A percentile compares a stretch with the other conserved stretches of the same genome.
phyloP scores from a whole-genome alignment of 2,113 vertebrate species.

The Australoheros scitulus region DNA sequence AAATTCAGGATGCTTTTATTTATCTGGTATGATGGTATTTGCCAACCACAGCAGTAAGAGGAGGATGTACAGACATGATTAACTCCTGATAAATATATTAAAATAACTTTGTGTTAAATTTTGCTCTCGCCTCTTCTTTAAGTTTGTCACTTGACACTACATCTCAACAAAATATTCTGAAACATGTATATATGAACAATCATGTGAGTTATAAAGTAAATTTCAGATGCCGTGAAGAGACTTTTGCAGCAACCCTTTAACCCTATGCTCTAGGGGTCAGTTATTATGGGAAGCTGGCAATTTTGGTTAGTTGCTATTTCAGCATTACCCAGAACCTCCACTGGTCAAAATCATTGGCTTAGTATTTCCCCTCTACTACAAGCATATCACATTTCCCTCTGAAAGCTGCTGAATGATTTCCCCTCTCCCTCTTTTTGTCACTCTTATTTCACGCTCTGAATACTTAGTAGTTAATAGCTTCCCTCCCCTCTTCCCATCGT shows the following conservation, averaged over 20 bases:
- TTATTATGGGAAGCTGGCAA: background rate
- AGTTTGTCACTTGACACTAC: background rate
- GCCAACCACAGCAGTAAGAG: background rate
- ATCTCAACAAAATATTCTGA: background rate
- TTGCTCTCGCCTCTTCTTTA: background rate
- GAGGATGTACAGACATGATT: background rate
- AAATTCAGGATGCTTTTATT: conserved; percentile 1
- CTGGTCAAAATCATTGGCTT: conserved; percentile 53
- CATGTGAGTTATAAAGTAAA: background rate
- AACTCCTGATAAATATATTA: background rate
- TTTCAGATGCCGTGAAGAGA: background rate
- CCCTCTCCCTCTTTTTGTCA: conserved; percentile 76
- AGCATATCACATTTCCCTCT: conserved; percentile 68
- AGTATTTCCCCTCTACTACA: conserved; percentile 69
- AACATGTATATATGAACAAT: accelerated
- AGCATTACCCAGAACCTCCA: conserved; percentile 38
- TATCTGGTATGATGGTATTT: background rate
- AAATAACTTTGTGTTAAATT: background rate
- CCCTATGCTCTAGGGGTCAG: background rate
- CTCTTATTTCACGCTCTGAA: conserved; percentile 84
- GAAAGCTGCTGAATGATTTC: conserved; percentile 78
- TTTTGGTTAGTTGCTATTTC: conserved; percentile 45
- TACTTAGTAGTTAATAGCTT: conserved; percentile 81
- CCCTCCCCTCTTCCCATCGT: conserved; percentile 64
- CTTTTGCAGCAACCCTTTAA: background rate